Evolutionary conservation across 2,888 invertebrate species (phyloP), one percentile per base, ranked within the genome.

Genomic region (Panopea generosa): DNA sequence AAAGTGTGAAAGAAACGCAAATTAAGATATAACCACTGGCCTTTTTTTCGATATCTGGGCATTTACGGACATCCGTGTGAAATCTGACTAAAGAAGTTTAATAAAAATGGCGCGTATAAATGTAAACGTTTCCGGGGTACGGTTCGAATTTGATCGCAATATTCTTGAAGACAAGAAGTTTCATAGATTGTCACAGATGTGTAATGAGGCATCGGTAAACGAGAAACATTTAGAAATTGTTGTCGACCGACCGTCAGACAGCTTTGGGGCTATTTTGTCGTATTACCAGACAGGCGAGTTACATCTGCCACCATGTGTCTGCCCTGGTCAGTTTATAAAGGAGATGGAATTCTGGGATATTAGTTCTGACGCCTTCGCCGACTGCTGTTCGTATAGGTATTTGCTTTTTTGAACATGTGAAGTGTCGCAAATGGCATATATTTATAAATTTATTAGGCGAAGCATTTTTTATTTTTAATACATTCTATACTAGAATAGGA

Each of bases 211-310:
- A 2, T 24, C 33, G 26, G 60, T 26, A 9, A n/a, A 47, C 7
- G 52, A 57, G 0, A 49, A 26, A 6, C 45, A 27, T 14, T 14
- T 63, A 18, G 63, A 67, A 20, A 20, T 78, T 24, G 27, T 50
- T 14, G 59, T 78, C 9, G 68, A 71, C 45, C 67, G 78, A 24
- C 71, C 78, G 57, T 47, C 66, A 2, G 71, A 71, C 1, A 24
- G 70, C 29, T 78, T 78, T 43, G 38, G 70, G 2, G 74, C 74
- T 16, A 74, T 78, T 33, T 45, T 74, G 24, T 50, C 56, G 18
- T 78, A 74, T 38, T 78, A 78, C 43, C 70, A 78, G 55, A 74
- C 78, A 0, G 73, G 62, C 2, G 60, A 78, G 26, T 57, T 78
- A 16, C 78, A 78, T 26, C 70, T 78, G 53, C 78, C 78, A 24